Evolutionary conservation across 2,888 invertebrate species (phyloP), one percentile per base, ranked within the genome.

Genomic region (Opisthograptis luteolata): DNA sequence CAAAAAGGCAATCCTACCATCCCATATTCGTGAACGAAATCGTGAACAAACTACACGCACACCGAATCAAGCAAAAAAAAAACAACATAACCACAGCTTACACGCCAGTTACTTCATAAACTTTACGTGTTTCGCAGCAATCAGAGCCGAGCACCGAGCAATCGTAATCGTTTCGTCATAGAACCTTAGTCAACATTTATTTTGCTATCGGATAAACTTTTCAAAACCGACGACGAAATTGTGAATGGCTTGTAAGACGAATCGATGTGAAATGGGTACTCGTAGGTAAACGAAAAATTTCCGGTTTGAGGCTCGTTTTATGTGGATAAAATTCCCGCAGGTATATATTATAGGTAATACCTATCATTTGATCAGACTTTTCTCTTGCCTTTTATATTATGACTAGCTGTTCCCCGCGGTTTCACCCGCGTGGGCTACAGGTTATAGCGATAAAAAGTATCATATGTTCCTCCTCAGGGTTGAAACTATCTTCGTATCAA

Each of bases 151-250:
- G 68, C 69, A 28, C 31, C 35, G 65, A 66, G 71, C 69, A 70
- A 68, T 68, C 68, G 69, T 79, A 82, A 83, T 81, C 75, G 70
- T 78, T 84, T 84, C 79, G 82, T 81, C 81, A 83, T 71, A 77
- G 72, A 73, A 67, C 66, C 64, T 40, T 34, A 76, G 81, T 75
- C 75, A 81, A 83, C 70, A 80, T 68, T 72, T 64, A 55, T 55
- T 69, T 71, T 60, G 68, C 67, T 72, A 70, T 52, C 36, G 44
- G 14, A 51, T 44, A 41, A 44, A 35, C 44, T 51, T 44, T 51
- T 51, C 30, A 24, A 50, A 44, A 28, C 24, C 27, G 13, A 30
- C 42, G 41, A 34, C 39, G 41, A 40, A 50, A 44, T 50, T 51
- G 50, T 51, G 45, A 37, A 40, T 51, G 50, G 50, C 34, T 39